A percentile compares a stretch with the other conserved stretches of the same genome.
Evolutionary conservation across 2,113 vertebrate species (phyloP).

Genomic region (Spea multiplicata): DNA sequence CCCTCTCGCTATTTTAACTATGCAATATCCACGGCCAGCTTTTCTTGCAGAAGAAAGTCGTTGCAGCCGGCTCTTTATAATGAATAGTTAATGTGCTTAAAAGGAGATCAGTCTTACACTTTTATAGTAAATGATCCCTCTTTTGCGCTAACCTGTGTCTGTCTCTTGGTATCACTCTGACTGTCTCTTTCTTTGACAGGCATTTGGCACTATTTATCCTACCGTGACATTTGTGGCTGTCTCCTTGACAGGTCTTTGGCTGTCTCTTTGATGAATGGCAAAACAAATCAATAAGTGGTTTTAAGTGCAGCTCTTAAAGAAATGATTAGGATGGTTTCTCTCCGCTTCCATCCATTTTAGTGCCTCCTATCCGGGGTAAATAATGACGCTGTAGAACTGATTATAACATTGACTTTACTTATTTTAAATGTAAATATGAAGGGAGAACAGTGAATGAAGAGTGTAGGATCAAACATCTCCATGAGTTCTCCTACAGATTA

Average conservation of each 20-base stretch:
- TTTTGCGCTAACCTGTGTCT: too few species aligned
- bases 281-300: slow-evolving; percentile 23
- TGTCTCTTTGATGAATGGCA: slow-evolving; percentile 25
- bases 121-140: too few species aligned
- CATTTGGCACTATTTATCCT: not conserved
- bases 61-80: too few species aligned
- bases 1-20: too few species aligned
- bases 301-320: slow-evolving; percentile 29
- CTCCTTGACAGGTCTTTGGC: slow-evolving; percentile 1
- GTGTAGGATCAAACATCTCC: not conserved
- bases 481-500: slow-evolving; percentile 9
- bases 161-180: not conserved
- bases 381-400: slow-evolving; percentile 34
- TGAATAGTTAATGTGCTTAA: too few species aligned
- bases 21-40: too few species aligned
- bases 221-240: not conserved
- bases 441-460: not conserved
- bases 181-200: not conserved
- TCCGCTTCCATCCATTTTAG: not conserved
- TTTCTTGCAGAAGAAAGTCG: too few species aligned
- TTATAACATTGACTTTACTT: slow-evolving; percentile 33
- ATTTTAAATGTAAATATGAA: slow-evolving; percentile 7
- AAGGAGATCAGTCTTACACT: too few species aligned
- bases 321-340: slow-evolving; percentile 30
- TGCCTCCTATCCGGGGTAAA: slow-evolving; percentile 17